phyloP scores from a whole-genome alignment of 2,888 invertebrate genomes.

The Calameuta filiformis region DNA sequence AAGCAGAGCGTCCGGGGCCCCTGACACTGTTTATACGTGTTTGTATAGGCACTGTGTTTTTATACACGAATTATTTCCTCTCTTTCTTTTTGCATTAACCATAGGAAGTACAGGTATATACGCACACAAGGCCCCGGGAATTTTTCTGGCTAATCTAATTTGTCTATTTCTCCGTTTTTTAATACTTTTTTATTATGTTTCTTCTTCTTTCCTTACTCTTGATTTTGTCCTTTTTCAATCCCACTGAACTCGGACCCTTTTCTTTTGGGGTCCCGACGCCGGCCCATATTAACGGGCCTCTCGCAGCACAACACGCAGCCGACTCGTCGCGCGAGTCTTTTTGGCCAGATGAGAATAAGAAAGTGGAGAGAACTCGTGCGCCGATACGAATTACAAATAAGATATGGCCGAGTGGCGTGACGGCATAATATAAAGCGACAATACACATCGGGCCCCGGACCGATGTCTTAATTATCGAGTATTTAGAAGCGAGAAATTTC shows the following conservation, averaged over 20 bases:
- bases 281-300: too few relatives aligned
- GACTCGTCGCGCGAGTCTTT: too few relatives aligned
- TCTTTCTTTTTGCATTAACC: too few relatives aligned
- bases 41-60: too few relatives aligned
- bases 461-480: conserved; percentile 41
- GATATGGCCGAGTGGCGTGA: conserved; percentile 24
- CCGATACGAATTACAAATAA: conserved; percentile 17
- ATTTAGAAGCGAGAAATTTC: conserved; percentile 19
- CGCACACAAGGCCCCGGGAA: too few relatives aligned
- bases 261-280: background rate
- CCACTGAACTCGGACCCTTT: background rate
- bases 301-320: too few relatives aligned
- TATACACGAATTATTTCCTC: too few relatives aligned
- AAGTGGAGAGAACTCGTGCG: conserved; percentile 6
- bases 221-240: too few relatives aligned
- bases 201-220: conserved; percentile 1
- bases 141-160: too few relatives aligned
- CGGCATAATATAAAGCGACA: conserved; percentile 21
- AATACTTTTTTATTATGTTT: background rate
- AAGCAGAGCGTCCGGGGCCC: conserved; percentile 33
- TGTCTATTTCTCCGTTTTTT: too few relatives aligned
- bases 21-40: conserved; percentile 7
- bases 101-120: too few relatives aligned
- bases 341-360: background rate
- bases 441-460: conserved; percentile 20